Conservation (phyloP, 1,140 invertebrate genomes). For the Formica selysi region DNA sequence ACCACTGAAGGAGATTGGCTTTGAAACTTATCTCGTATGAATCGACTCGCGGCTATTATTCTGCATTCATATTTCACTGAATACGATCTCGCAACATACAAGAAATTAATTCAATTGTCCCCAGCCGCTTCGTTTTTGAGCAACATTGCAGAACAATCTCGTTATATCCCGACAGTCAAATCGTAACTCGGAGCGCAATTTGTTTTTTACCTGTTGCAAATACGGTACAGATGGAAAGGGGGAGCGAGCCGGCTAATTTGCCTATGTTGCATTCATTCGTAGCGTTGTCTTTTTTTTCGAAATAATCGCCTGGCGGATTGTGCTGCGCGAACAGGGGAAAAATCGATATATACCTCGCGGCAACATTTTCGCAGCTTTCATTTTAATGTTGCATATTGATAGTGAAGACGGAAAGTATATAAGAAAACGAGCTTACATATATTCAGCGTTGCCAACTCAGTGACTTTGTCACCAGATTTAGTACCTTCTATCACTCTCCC, state of each 20-base stretch:
- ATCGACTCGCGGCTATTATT: constrained; percentile 15
- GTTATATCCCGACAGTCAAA: constrained; percentile 39
- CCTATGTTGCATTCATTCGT: constrained; percentile 27
- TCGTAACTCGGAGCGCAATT: constrained; percentile 40
- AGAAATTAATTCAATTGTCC: constrained; percentile 48
- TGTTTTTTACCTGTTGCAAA: constrained; percentile 55
- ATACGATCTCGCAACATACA: constrained; percentile 2
- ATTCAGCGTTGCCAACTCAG: no score
- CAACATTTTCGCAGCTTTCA: constrained; percentile 2
- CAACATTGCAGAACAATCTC: constrained; percentile 41
- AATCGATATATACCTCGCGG: constrained; percentile 15
- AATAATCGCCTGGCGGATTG: constrained; percentile 36
- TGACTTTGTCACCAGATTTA: no score
- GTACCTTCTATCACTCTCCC: no score
- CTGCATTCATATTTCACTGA: constrained; percentile 25
- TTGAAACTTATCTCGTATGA: constrained; percentile 36
- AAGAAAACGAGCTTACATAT: not conserved
- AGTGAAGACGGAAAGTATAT: not conserved
- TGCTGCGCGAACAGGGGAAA: constrained; percentile 6
- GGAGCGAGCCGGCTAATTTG: constrained; percentile 27
- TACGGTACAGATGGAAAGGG: not conserved
- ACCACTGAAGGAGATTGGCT: not conserved
- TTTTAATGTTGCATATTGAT: not conserved
- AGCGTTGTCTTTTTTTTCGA: not conserved
- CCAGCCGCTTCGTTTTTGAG: constrained; percentile 27